Base-by-base conservation (phyloP, 2,113 vertebrate species). In the Tichodroma muraria region DNA sequence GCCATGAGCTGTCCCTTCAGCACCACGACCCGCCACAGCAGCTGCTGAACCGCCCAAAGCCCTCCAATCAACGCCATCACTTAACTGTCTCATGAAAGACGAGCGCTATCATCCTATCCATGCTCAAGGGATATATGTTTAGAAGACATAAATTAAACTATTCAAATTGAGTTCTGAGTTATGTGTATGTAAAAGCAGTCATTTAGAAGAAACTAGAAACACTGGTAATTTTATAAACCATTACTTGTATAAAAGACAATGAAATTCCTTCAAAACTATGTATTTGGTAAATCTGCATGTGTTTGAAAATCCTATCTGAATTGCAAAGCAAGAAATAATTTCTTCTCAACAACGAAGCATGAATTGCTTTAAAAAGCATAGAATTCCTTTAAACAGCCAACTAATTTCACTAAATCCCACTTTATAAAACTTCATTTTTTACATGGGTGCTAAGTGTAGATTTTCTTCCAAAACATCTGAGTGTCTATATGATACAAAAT, bases 1-100 rank as follows among this genome's bases (percentile, higher is more conserved):
- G 49, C 68, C 85, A 7, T 80, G 86, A 86, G 82, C 91, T 97
- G 90, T 95, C 91, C 93, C 8, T 96, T 95, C 93, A 96, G 91
- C 85, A 95, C 88, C 91, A 90, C 85, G 13, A 23, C 6, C 11
- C 9, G 19, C 44, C 20, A 20, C 44, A 2, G 42, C 10, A 2
- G 42, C 10, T 6, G 7, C 0, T 8, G 3, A 3, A 2, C 25
- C 2, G 1, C 52, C 22, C 1, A 3, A n/a, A 37, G 11, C 47
- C 18, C 52, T 56, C n/a, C 1, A 53, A 20, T 31, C 60, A 65
- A 31, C 28, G 20, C 54, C 76, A 63, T 30, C 60, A 6, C 11
- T 28, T 57, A 52, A 76, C 4, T 10, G 14, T 12, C n/a, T 60
- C 33, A 31, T 15, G 40, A 59, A 85, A 68, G 50, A 50, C 56